These are phyloP conservation scores for Dermatemys mawii DNA, from an alignment of 2,113 vertebrate species.

Conservation along the genomic window DNA sequence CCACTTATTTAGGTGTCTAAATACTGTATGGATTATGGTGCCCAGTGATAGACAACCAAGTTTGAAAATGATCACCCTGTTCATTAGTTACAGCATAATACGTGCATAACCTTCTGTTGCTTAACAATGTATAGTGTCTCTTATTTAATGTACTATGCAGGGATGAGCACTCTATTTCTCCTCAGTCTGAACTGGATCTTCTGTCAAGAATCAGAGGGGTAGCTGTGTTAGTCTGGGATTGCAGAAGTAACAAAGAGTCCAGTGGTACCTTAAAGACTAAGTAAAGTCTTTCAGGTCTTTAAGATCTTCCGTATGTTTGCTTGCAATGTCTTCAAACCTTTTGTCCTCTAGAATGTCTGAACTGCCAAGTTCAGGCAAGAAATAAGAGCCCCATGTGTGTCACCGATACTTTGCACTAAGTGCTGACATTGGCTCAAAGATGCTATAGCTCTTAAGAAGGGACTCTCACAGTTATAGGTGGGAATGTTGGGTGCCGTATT, in stretches of 20 bases:
- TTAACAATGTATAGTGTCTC: neutral
- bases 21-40: neutral
- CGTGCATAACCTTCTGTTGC: neutral
- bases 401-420: neutral
- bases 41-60: neutral
- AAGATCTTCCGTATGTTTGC: neutral
- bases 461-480: neutral
- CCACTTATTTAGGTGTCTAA: neutral
- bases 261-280: no score
- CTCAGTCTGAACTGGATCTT: neutral
- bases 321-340: neutral
- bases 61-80: neutral
- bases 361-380: neutral
- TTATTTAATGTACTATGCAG: no score
- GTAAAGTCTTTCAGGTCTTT: no score
- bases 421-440: neutral
- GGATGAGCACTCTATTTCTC: neutral
- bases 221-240: no score
- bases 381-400: neutral
- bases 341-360: neutral
- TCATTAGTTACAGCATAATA: neutral
- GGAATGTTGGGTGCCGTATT: fast-evolving
- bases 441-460: neutral
- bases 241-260: no score
- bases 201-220: no score